Evolutionary conservation across 1,140 invertebrate genomes (phyloP), one percentile per base, ranked within the genome.

Genomic region (Lerema accius): DNA sequence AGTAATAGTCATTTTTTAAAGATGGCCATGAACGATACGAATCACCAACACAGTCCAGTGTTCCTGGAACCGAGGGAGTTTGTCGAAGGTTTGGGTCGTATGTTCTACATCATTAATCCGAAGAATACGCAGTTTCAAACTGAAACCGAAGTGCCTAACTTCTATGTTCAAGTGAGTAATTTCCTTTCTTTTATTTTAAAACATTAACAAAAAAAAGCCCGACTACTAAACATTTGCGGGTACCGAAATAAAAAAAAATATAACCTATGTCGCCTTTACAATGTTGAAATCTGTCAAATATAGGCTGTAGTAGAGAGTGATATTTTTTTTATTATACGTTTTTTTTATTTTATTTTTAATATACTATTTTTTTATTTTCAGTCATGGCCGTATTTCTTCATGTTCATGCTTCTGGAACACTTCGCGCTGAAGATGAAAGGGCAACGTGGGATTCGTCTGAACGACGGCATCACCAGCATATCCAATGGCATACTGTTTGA

Each of bases 331-430:
- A 4, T 23, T 3, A 23, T n/a, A 53, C 1, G 4, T 32, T 50
- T 32, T 49, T 35, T 11, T 39, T 5, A 23, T 2, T 23, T n/a
- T n/a, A n/a, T n/a, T n/a, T n/a, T n/a, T n/a, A n/a, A n/a, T n/a
- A n/a, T n/a, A n/a, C n/a, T n/a, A n/a, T n/a, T n/a, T n/a, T 14
- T 11, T 42, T 3, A 11, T 40, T 64, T 58, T 39, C 49, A 66
- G 64, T 66, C 64, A 61, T 66, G 64, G 64, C 64, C 64, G 15
- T 66, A 66, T 15, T 66, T 66, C 58, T 66, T 66, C 15, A 66
- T 56, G 53, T 66, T 66, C 32, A 66, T 66, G 64, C 28, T 66
- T 17, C 17, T 66, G 37, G 64, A 66, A 32, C 64, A 66, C 19
- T 42, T 66, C 4, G 49, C 53, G 15, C 48, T 66, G 19, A 66